Conservation (phyloP, 2,113 vertebrate genomes). For the Alosa alosa region DNA sequence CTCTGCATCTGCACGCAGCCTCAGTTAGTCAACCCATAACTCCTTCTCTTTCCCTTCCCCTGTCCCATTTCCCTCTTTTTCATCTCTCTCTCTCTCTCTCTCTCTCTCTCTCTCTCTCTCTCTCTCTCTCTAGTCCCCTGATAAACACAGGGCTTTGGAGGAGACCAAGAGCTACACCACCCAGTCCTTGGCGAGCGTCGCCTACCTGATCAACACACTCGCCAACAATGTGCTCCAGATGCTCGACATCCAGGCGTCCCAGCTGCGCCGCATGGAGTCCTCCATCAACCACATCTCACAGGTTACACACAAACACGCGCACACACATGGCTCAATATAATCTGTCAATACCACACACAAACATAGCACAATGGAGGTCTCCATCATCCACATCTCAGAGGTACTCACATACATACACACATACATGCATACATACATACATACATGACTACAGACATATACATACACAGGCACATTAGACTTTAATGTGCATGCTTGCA, state of each 20-base stretch:
- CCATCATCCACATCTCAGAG: constrained; percentile 43
- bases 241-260: constrained; percentile 98
- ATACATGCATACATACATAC: not conserved
- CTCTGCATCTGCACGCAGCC: not conserved
- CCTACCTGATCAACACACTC: constrained; percentile 98
- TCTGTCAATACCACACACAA: too few species aligned
- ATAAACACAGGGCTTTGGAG: constrained; percentile 95
- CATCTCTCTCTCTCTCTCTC: not conserved
- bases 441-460: not conserved
- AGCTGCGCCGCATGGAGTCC: constrained; percentile 97
- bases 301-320: constrained; percentile 60
- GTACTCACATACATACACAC: not conserved
- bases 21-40: not conserved
- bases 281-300: constrained; percentile 99
- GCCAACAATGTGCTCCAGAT: constrained; percentile 99
- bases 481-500: not conserved
- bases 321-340: not conserved
- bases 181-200: constrained; percentile 96
- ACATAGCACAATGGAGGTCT: constrained; percentile 83
- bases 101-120: not conserved
- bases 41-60: not conserved
- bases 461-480: not conserved
- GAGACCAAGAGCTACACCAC: constrained; percentile 99
- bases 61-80: not conserved
- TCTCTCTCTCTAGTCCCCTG: constrained; percentile 77